Conservation (phyloP, 2,797 vertebrate species). For the Enteromius trimaculatus region DNA sequence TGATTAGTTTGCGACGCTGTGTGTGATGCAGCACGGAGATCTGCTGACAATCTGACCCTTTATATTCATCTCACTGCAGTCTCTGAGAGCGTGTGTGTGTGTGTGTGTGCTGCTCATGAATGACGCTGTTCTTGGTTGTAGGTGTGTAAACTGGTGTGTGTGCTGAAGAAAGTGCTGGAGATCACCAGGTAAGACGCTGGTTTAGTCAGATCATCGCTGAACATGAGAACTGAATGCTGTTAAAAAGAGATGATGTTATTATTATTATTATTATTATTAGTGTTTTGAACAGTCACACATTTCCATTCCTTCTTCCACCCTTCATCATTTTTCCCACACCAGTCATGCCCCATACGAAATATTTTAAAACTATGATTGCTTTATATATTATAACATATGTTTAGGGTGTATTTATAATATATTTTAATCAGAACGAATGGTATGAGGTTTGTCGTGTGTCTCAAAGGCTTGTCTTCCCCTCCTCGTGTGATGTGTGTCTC, state of each 20-base stretch:
- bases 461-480: not conserved
- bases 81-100: too few relatives aligned
- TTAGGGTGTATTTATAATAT: not conserved
- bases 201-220: not conserved
- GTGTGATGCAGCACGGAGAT: too few relatives aligned
- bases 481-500: not conserved
- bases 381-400: not conserved
- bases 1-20: too few relatives aligned
- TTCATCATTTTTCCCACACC: not conserved
- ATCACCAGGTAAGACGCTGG: slow-evolving; percentile 81
- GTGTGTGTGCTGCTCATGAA: not conserved
- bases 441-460: not conserved
- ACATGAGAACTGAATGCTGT: not conserved
- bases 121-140: slow-evolving; percentile 54
- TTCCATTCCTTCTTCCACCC: not conserved
- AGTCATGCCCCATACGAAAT: not conserved
- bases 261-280: not conserved
- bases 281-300: not conserved
- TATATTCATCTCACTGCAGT: too few relatives aligned
- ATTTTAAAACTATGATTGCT: not conserved
- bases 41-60: too few relatives aligned
- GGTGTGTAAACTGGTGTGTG: slow-evolving; percentile 83
- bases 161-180: slow-evolving; percentile 85
- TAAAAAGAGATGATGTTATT: too few relatives aligned
- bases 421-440: not conserved